Percentiles rank a stretch among this genome's conserved stretches.
These are phyloP conservation scores for Tursiops truncatus DNA, from an alignment of 2,113 vertebrate genomes.

Conservation along the genomic window DNA sequence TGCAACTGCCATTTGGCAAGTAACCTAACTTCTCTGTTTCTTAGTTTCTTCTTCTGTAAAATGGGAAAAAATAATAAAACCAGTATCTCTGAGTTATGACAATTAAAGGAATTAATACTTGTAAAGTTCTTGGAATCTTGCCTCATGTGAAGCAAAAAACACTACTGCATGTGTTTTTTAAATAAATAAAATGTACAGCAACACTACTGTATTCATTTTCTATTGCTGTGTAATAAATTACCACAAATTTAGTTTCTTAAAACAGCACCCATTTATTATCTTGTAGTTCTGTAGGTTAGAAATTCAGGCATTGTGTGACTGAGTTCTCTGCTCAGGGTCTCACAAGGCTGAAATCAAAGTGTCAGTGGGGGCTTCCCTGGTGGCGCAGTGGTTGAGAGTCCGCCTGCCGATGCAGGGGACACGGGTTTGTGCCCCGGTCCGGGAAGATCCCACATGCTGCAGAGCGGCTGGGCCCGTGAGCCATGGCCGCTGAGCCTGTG, in stretches of 20 bases:
- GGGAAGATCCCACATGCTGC: too few species aligned
- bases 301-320: background rate
- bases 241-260: background rate
- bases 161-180: background rate
- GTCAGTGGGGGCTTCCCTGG: too few species aligned
- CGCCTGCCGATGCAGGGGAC: too few species aligned
- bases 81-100: background rate
- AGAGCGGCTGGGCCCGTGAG: too few species aligned
- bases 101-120: background rate
- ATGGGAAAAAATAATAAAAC: background rate
- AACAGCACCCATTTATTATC: background rate
- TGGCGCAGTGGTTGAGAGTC: too few species aligned
- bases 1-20: background rate
- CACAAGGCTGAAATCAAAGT: background rate
- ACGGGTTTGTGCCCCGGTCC: too few species aligned
- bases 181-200: background rate
- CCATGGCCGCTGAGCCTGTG: too few species aligned
- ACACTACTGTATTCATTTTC: background rate
- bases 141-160: background rate
- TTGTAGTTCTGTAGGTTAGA: background rate
- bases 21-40: background rate
- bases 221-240: background rate
- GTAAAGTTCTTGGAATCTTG: background rate
- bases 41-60: background rate
- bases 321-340: background rate